Evolutionary conservation across 1,140 invertebrate genomes (phyloP).

Genomic region (Conopomorpha cramerella): DNA sequence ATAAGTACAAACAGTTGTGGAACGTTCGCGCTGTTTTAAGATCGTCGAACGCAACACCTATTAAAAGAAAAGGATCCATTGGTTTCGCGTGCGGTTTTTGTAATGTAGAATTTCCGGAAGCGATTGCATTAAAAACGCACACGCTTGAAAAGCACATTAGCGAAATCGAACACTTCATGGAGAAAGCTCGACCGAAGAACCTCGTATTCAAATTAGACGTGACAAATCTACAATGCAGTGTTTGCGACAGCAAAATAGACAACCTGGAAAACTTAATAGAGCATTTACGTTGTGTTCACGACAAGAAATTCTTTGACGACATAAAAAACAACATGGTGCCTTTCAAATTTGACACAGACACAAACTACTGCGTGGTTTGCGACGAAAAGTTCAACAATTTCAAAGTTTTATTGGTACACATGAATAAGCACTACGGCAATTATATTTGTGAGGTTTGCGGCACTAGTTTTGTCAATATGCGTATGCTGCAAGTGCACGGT

Average conservation of each 20-base stretch:
- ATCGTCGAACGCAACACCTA: conserved; percentile 36
- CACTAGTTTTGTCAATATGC: conserved; percentile 5
- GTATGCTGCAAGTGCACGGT: conserved; percentile 5
- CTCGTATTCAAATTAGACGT: conserved; percentile 1
- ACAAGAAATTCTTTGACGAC: background rate
- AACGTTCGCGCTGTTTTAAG: too few relatives aligned
- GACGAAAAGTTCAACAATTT: conserved; percentile 1
- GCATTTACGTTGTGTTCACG: background rate
- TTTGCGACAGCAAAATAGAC: background rate
- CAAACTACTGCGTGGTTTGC: conserved; percentile 3
- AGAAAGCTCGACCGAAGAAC: background rate
- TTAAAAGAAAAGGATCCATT: conserved; percentile 18
- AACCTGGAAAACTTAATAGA: background rate
- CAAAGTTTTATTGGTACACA: background rate
- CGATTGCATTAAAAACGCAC: conserved; percentile 26
- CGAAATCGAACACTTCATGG: background rate
- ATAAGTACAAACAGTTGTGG: too few relatives aligned
- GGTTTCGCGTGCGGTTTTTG: conserved; percentile 32
- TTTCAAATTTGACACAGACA: background rate
- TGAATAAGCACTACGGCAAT: background rate
- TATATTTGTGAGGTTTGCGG: background rate
- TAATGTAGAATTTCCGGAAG: conserved; percentile 16
- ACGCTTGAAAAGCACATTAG: conserved; percentile 14
- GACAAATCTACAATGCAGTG: background rate
- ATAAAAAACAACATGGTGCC: background rate